These are phyloP conservation scores for Paraescarpia echinospica DNA, from an alignment of 1,140 invertebrate genomes.

Conservation along the genomic window DNA sequence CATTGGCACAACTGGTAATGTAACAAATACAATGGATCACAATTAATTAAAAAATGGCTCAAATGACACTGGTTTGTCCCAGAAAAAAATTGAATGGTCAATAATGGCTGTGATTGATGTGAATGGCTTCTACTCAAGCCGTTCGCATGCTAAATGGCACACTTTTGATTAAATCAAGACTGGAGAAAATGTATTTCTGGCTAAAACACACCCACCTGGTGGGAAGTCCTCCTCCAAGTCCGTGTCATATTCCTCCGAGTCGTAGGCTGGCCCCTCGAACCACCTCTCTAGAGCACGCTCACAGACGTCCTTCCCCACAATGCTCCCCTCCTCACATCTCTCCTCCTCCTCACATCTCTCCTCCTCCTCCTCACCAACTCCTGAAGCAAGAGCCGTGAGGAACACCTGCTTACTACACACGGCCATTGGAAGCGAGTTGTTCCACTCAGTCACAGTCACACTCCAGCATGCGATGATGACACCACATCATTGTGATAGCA, in stretches of 20 bases:
- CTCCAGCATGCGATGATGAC: background rate
- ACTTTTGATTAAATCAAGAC: no score
- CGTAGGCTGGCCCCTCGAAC: slow-evolving; percentile 39
- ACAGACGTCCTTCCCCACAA: slow-evolving; percentile 10
- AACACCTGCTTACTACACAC: background rate
- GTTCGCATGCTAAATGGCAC: no score
- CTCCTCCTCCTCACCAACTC: slow-evolving; percentile 17
- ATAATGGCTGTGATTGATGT: no score
- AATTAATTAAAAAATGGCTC: no score
- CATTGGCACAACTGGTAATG: no score
- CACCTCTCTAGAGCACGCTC: slow-evolving; percentile 36
- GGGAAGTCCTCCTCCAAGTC: slow-evolving; percentile 45
- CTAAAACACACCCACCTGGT: slow-evolving; percentile 36
- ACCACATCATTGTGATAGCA: background rate
- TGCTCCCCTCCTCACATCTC: background rate
- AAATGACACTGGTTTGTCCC: no score
- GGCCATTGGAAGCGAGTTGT: background rate
- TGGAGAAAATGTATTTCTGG: no score
- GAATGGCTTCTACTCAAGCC: no score
- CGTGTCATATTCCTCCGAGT: slow-evolving; percentile 51
- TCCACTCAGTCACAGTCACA: background rate
- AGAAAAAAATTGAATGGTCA: no score
- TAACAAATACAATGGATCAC: no score
- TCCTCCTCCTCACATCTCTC: background rate
- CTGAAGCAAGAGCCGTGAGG: background rate